A percentile compares a stretch with the other conserved stretches of the same genome.
These are phyloP conservation scores for Protonibea diacanthus DNA, from an alignment of 2,797 vertebrate species.

Conservation along the genomic window DNA sequence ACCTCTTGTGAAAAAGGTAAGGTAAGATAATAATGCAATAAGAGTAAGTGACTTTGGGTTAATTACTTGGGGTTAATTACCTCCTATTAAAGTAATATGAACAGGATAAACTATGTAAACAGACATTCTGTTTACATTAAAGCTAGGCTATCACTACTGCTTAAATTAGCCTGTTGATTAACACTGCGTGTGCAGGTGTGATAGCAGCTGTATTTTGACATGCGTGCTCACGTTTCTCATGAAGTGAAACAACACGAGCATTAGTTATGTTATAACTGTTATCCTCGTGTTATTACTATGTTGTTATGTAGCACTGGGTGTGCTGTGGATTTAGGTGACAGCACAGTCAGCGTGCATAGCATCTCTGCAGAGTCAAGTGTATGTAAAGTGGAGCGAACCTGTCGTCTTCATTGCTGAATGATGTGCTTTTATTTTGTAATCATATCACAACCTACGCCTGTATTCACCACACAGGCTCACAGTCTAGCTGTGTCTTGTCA, in stretches of 20 bases:
- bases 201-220: background rate
- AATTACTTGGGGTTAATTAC: too few species aligned
- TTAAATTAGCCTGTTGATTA: constrained; percentile 45
- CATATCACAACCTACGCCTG: background rate
- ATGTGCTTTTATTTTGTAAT: background rate
- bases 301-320: background rate
- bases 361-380: too few species aligned
- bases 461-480: background rate
- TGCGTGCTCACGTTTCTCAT: background rate
- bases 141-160: too few species aligned
- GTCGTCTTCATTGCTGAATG: background rate
- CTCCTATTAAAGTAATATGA: rapidly evolving
- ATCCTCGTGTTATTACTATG: too few species aligned
- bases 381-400: background rate
- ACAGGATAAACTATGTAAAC: background rate
- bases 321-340: background rate
- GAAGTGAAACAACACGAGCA: background rate
- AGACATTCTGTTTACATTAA: background rate
- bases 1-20: constrained; percentile 12
- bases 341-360: too few species aligned
- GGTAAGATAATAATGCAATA: background rate
- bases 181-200: background rate
- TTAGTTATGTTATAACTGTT: background rate
- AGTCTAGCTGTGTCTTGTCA: background rate
- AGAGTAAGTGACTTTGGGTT: background rate